phyloP scores from a whole-genome alignment of 2,113 vertebrate species.

The Burhinus oedicnemus region DNA sequence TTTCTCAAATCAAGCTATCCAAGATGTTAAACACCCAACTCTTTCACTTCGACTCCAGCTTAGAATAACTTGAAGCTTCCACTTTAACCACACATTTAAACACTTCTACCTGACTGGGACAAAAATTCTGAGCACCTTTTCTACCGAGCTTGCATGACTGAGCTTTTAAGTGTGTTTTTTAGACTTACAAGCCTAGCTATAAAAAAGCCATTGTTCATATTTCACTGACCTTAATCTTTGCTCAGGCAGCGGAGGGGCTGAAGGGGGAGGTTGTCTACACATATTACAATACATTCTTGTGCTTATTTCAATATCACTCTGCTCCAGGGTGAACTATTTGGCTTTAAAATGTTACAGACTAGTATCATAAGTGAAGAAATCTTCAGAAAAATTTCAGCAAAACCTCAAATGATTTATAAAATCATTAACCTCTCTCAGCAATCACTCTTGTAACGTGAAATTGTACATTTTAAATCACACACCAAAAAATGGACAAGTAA shows the following conservation, averaged over 20 bases:
- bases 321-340: neutral
- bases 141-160: neutral
- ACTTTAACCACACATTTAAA: neutral
- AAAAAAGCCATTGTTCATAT: constrained; percentile 24
- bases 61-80: neutral
- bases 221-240: constrained; percentile 31
- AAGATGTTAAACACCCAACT: neutral
- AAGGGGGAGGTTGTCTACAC: neutral
- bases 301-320: neutral
- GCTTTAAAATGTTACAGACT: neutral
- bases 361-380: neutral
- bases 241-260: neutral
- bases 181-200: neutral
- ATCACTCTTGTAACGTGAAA: neutral
- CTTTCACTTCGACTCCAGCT: neutral
- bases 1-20: neutral
- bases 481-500: neutral
- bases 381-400: neutral
- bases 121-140: neutral
- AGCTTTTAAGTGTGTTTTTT: neutral
- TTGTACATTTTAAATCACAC: neutral
- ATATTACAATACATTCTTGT: neutral
- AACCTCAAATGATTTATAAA: neutral
- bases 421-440: neutral
- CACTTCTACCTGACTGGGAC: neutral